Conservation (phyloP, 2,113 vertebrate species). For the Columba livia region DNA sequence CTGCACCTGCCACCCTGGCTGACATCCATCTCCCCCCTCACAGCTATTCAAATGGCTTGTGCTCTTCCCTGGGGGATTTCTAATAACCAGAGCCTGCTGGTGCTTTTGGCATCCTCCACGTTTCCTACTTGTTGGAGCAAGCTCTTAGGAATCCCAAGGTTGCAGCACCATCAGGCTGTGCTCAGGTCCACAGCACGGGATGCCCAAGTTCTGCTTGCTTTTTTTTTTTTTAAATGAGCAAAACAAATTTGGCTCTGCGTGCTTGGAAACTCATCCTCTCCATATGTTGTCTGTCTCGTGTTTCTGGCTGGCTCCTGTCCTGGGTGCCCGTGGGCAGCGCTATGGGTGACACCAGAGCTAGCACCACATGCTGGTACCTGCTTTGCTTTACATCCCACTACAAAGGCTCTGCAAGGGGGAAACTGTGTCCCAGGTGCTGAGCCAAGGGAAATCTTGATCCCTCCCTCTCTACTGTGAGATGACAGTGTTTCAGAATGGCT, state of each 20-base stretch:
- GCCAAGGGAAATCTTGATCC: not conserved
- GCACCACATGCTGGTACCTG: fast-evolving
- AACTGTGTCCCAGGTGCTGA: not conserved
- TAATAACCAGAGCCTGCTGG: not conserved
- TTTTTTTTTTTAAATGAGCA: not conserved
- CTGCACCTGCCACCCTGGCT: not conserved
- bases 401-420: not conserved
- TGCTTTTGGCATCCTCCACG: not conserved
- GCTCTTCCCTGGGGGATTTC: not conserved
- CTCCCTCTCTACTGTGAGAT: not conserved
- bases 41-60: fast-evolving
- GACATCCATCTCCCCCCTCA: not conserved
- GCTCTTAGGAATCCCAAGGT: not conserved
- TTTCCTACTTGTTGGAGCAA: not conserved
- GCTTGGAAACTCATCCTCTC: not conserved
- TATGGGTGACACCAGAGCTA: not conserved
- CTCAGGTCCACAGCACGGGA: not conserved
- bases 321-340: not conserved
- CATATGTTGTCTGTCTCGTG: not conserved
- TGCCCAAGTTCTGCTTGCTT: not conserved
- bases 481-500: not conserved
- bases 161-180: not conserved
- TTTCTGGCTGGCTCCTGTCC: not conserved
- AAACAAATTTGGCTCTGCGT: not conserved
- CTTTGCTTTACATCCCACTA: not conserved